Base-by-base conservation (phyloP, 2,113 vertebrate species). In the Periophthalmus modestus region DNA sequence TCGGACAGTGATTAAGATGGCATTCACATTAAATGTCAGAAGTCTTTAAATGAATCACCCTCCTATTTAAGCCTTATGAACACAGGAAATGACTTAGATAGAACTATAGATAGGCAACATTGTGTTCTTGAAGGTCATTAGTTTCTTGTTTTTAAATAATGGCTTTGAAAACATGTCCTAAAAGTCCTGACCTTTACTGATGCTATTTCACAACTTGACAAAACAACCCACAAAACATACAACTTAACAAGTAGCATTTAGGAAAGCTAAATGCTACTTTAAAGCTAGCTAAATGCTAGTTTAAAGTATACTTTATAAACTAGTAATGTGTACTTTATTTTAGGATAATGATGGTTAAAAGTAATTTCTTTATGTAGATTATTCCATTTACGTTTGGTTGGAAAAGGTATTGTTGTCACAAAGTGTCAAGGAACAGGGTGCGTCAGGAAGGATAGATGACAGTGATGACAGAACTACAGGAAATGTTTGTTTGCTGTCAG, bases 381-480 rank as follows among this genome's bases (percentile, higher is more conserved):
- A 43, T 43, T 43, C 10, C 39, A 43, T 10, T 43, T 43, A 43
- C 10, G 39, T 43, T 43, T 43, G 39, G 36, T 39, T 39, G 7
- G 36, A 39, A 39, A 39, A 4, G 36, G 39, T 43, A 43, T 10
- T 10, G 39, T 43, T 0, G 7, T 43, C 9, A 43, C 7, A 43
- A 43, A 67, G 69, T 65, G 61, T 79, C 75, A 80, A 74, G 69
- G 23, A 57, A 80, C 10, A 67, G 71, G 70, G 46, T 70, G 55
- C 13, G 34, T 66, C 50, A 73, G 81, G 70, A 78, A 83, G 72
- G 39, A 43, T 14, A 21, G 59, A 1, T 61, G 69, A 72, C 2
- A 24, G 39, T 33, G 71, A 28, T 7, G 34, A 78, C 43, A 39
- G 46, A 12, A 55, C 12, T 69, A 62, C 11, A 43, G 28, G 43